phyloP scores from a whole-genome alignment of 2,888 invertebrate species.

The Candidula unifasciata region DNA sequence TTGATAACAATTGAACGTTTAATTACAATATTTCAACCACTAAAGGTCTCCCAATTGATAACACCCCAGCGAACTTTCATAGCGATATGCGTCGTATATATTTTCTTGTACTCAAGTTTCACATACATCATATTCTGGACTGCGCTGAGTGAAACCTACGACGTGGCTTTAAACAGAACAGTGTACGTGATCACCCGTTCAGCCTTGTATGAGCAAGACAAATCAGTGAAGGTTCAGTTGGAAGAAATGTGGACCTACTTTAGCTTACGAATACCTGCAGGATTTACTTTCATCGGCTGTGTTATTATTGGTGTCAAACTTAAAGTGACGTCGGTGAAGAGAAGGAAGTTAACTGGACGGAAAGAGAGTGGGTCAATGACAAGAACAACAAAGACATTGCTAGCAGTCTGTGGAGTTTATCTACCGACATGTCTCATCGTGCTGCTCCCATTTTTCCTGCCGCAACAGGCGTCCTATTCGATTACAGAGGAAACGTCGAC shows the following conservation, averaged over 20 bases:
- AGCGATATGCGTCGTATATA: not conserved
- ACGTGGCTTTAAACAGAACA: not conserved
- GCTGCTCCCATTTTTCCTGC: slow-evolving; percentile 7
- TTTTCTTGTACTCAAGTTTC: slow-evolving; percentile 6
- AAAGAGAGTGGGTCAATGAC: not conserved
- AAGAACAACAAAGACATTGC: slow-evolving; percentile 27
- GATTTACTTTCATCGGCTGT: slow-evolving; percentile 24
- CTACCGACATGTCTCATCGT: not conserved
- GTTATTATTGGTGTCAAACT: slow-evolving; percentile 18
- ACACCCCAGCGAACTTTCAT: slow-evolving; percentile 14
- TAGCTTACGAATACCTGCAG: slow-evolving; percentile 16
- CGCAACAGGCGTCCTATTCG: not conserved
- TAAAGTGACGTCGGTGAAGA: slow-evolving; percentile 3
- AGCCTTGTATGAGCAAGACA: not conserved
- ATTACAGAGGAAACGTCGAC: not conserved
- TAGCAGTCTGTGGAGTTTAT: slow-evolving; percentile 33
- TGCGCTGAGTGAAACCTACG: not conserved
- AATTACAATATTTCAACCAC: slow-evolving; percentile 7
- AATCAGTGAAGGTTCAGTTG: not conserved
- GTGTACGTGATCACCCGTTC: not conserved
- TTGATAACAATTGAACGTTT: slow-evolving; percentile 39
- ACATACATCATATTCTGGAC: slow-evolving; percentile 20
- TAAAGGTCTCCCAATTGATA: not conserved
- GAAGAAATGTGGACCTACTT: slow-evolving; percentile 1
- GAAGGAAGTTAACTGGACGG: not conserved